Conservation (phyloP, 2,113 vertebrate genomes). For the Alosa alosa region DNA sequence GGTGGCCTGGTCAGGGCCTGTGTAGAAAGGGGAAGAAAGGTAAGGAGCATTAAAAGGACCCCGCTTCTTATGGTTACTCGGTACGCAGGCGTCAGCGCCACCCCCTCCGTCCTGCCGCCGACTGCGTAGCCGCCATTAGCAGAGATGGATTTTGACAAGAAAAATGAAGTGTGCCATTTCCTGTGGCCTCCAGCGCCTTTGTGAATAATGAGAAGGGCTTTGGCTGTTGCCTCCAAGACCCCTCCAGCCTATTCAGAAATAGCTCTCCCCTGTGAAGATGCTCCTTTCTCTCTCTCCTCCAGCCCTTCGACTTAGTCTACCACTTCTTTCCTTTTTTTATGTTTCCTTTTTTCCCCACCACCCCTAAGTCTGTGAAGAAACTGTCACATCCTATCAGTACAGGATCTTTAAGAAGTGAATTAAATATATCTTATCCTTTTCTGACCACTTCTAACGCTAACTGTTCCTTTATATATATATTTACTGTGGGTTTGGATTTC, state of each 20-base stretch:
- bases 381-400: constrained; percentile 59
- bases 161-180: constrained; percentile 74
- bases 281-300: constrained; percentile 24
- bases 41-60: constrained; percentile 20
- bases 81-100: no score
- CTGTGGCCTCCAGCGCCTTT: constrained; percentile 69
- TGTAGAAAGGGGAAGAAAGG: constrained; percentile 16
- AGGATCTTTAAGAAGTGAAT: constrained; percentile 41
- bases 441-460: constrained; percentile 4
- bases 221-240: constrained; percentile 42
- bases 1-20: constrained; percentile 7
- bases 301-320: background rate
- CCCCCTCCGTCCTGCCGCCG: constrained; percentile 58
- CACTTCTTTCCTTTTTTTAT: constrained; percentile 26
- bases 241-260: constrained; percentile 31
- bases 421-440: constrained; percentile 47
- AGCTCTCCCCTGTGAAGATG: constrained; percentile 55
- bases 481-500: background rate
- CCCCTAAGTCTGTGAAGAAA: constrained; percentile 46
- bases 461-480: background rate
- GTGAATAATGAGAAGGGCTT: constrained; percentile 73
- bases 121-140: constrained; percentile 65
- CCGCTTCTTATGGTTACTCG: background rate
- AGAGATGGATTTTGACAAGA: constrained; percentile 68
- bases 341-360: background rate